These are phyloP conservation scores for Campoletis sonorensis DNA, from an alignment of 1,140 invertebrate species.

Conservation along the genomic window DNA sequence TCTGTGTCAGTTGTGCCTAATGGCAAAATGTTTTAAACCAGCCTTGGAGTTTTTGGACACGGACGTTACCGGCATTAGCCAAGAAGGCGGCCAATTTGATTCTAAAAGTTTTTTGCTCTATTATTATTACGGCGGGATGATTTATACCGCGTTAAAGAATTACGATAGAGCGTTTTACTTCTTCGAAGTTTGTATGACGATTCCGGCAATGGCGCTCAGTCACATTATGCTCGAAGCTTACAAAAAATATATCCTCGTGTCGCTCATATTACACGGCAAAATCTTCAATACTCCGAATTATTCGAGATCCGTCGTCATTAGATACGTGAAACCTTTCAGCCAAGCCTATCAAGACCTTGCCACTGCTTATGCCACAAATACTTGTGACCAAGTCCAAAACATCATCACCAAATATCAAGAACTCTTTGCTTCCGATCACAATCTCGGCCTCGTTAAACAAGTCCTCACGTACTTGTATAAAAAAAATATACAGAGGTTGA, in stretches of 20 bases:
- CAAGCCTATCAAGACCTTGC: slow-evolving; percentile 94
- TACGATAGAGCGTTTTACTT: slow-evolving; percentile 95
- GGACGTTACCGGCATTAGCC: slow-evolving; percentile 94
- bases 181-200: slow-evolving; percentile 96
- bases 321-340: slow-evolving; percentile 94
- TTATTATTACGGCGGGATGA: slow-evolving; percentile 99
- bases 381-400: slow-evolving; percentile 83
- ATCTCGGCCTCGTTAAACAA: slow-evolving; percentile 89
- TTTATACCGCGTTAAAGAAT: slow-evolving; percentile 94
- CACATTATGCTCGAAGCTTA: slow-evolving; percentile 98
- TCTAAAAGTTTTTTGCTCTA: slow-evolving; percentile 95
- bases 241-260: slow-evolving; percentile 96
- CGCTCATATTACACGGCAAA: slow-evolving; percentile 93
- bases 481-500: slow-evolving; percentile 97
- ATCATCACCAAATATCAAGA: slow-evolving; percentile 88
- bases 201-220: slow-evolving; percentile 94
- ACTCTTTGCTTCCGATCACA: slow-evolving; percentile 89
- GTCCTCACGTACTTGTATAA: slow-evolving; percentile 93
- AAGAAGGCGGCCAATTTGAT: slow-evolving; percentile 90
- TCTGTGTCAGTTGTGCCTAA: slow-evolving; percentile 93
- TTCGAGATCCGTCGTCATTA: slow-evolving; percentile 89
- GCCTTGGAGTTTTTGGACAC: slow-evolving; percentile 92
- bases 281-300: slow-evolving; percentile 90
- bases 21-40: slow-evolving; percentile 95
- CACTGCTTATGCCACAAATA: slow-evolving; percentile 88